These are phyloP conservation scores for Troilus luridus DNA, from an alignment of 2,888 invertebrate species.

Conservation along the genomic window DNA sequence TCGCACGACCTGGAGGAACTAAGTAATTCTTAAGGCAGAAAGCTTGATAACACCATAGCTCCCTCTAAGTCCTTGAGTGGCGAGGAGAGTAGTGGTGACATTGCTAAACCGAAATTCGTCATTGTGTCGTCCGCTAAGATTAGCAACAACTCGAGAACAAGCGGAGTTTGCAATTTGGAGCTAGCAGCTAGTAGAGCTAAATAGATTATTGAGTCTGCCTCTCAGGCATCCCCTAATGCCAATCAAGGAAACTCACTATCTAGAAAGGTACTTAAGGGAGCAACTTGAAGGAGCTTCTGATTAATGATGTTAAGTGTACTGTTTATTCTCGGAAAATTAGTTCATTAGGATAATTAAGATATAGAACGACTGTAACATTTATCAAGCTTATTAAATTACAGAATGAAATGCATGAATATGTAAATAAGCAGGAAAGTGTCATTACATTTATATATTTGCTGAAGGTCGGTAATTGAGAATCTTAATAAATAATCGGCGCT, in stretches of 20 bases:
- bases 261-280: too few relatives aligned
- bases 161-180: background rate
- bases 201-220: background rate
- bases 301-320: too few relatives aligned
- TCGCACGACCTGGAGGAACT: background rate
- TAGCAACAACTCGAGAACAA: background rate
- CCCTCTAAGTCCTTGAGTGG: background rate
- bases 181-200: background rate
- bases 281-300: too few relatives aligned
- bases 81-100: background rate
- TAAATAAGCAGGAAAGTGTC: too few relatives aligned
- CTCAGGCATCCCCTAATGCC: background rate
- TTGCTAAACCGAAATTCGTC: background rate
- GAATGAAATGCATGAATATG: too few relatives aligned
- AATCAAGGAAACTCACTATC: background rate
- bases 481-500: too few relatives aligned
- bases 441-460: too few relatives aligned
- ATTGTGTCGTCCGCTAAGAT: background rate
- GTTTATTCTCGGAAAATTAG: too few relatives aligned
- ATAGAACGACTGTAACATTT: too few relatives aligned
- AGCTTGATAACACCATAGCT: background rate
- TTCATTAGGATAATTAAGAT: too few relatives aligned
- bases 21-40: background rate
- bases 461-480: too few relatives aligned
- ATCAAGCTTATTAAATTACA: too few relatives aligned